Base-by-base conservation (phyloP, 37 sponge, comb jelly and placozoan species). In the Ephydatia muelleri region DNA sequence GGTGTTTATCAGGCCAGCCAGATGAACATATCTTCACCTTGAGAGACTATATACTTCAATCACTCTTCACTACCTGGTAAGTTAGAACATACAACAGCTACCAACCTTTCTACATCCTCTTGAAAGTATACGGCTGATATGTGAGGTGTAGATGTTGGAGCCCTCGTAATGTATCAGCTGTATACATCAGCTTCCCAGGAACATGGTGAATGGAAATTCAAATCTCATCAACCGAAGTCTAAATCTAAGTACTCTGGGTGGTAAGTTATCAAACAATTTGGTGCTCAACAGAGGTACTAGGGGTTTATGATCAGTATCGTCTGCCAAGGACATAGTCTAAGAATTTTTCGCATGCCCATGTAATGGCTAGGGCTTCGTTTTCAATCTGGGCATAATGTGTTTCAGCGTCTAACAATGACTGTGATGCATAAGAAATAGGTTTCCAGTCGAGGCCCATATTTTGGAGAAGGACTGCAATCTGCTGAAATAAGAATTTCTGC, bases 301-400 rank as follows among this genome's bases (percentile, higher is more conserved):
- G 19, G 87, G 87, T 43, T 87, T 87, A 68, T 87, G 81, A 31
- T 87, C 87, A 27, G 81, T 80, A 43, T n/a, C 3, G 5, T 38
- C n/a, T 5, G 3, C 82, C 81, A 16, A 68, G 21, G 68, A 87
- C 64, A 39, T 87, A 73, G 5, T 81, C 48, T 1, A 14, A 1
- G 31, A 81, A 82, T 28, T 70, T 66, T 16, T 88, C 83, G n/a
- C 82, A 82, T 19, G 77, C 83, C 75, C 75, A 88, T 23, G 27
- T 26, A 2, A 82, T 3, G 11, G 86, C 86, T 0, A 85, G 73
- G 23, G 77, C 68, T 65, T 85, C 86, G 37, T 85, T 85, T 49
- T 85, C 80, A 25, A 85, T 85, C 33, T 85, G 86, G 2, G 79
- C 79, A 33, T 85, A 85, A 31, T 71, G 27, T 3, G 43, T 25